A percentile compares a stretch with the other conserved stretches of the same genome.
Conservation (phyloP, 2,888 invertebrate species). For the Dryobotodes eremita region DNA sequence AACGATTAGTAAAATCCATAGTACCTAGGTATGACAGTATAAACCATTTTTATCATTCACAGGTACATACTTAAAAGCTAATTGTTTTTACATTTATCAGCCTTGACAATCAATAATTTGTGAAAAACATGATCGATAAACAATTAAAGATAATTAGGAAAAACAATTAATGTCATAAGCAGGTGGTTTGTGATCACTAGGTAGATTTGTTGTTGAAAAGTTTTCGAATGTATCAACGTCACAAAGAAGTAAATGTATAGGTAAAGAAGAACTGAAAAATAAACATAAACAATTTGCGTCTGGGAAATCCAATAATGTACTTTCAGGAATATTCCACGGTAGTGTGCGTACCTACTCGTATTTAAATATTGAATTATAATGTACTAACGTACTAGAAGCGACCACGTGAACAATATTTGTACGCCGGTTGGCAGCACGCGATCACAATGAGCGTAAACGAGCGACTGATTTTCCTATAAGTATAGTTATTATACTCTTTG, state of each 20-base stretch:
- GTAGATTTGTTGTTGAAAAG: slow-evolving; percentile 32
- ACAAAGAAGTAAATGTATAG: slow-evolving; percentile 3
- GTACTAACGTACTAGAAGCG: no score
- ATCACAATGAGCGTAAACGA: no score
- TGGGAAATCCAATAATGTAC: slow-evolving; percentile 25
- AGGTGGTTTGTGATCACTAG: slow-evolving; percentile 17
- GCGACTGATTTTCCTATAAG: no score
- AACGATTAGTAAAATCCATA: slow-evolving; percentile 5
- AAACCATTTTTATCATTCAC: slow-evolving; percentile 21
- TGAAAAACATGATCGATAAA: slow-evolving; percentile 28
- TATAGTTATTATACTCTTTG: no score
- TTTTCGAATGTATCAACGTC: slow-evolving; percentile 26
- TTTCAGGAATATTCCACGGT: slow-evolving; percentile 17
- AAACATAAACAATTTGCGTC: slow-evolving; percentile 11
- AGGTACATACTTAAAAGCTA: slow-evolving; percentile 34
- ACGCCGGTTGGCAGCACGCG: no score
- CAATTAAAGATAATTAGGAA: slow-evolving; percentile 35
- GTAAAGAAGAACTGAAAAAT: slow-evolving; percentile 8
- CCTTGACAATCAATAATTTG: slow-evolving; percentile 32
- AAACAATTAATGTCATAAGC: slow-evolving; percentile 36
- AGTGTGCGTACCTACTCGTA: no score
- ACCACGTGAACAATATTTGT: no score
- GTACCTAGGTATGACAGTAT: slow-evolving; percentile 8
- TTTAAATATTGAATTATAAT: no score
- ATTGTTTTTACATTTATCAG: slow-evolving; percentile 34